Base-by-base conservation (phyloP, 2,797 vertebrate genomes). In the Lophius americanus region DNA sequence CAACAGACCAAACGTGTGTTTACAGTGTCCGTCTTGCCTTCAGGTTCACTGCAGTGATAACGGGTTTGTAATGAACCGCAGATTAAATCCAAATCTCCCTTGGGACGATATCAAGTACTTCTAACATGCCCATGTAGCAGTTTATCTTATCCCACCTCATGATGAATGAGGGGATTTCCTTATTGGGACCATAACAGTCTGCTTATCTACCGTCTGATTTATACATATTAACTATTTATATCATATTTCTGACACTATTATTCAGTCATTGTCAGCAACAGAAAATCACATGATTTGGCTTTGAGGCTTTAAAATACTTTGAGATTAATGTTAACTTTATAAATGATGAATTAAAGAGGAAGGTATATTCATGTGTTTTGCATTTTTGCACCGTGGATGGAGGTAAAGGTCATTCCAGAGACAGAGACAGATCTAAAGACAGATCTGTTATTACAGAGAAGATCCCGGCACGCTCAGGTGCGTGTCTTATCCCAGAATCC, bases 21-120 rank as follows among this genome's bases (percentile, higher is more conserved):
- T 50, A 68, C 32, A 53, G 51, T 49, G n/a, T 58, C 56, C 52
- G 70, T 76, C 33, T 63, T 42, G 33, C 58, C 41, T 60, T 35
- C 37, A 36, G 59, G 62, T 64, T 75, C 44, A 35, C 38, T 33
- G 51, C 38, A 10, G 38, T 56, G 43, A 56, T 70, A 46, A 58
- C 8, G 54, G 56, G 63, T 57, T 48, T 48, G 38, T 43, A 36
- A 41, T 51, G 43, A 50, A 44, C 9, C 57, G 39, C 11, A 49
- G 55, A 10, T 9, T 3, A 7, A 63, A 13, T 36, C 37, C n/a
- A 68, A 52, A 57, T 43, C 57, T 54, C 53, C 11, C 51, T 43
- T 11, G 51, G 36, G 49, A 14, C 9, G 38, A 58, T n/a, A 52
- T 46, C 14, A 14, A 77, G 60, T 64, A 68, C 65, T 44, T 72